Evolutionary conservation across 2,113 vertebrate genomes (phyloP).

Genomic region (Micromys minutus): DNA sequence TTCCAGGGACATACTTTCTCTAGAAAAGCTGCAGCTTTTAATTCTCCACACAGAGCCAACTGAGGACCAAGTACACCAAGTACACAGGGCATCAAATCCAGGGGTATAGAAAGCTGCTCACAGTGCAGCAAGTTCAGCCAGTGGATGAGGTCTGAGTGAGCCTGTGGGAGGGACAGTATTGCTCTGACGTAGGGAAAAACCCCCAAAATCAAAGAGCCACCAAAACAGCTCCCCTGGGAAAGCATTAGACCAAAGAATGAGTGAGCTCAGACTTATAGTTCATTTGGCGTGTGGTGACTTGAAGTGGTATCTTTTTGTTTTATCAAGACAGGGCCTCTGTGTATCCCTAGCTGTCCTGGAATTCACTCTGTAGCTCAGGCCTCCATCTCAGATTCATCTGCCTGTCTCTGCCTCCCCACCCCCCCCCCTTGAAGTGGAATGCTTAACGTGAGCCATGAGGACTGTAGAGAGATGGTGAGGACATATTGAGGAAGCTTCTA

Average conservation of each 20-base stretch:
- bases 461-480: not conserved
- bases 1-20: not conserved
- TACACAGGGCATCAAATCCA: not conserved
- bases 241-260: not conserved
- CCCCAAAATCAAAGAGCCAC: not conserved
- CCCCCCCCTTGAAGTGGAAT: not conserved
- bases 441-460: not conserved
- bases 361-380: not conserved
- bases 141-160: not conserved
- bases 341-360: not conserved
- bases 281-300: not conserved
- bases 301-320: not conserved
- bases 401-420: not conserved
- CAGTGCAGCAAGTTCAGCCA: no score
- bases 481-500: not conserved
- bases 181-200: constrained; percentile 16
- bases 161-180: not conserved
- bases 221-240: no score
- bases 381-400: not conserved
- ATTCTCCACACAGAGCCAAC: no score
- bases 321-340: not conserved
- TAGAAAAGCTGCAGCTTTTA: not conserved
- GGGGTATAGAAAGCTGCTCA: no score
- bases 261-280: not conserved
- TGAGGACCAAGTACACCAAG: not conserved